These are phyloP conservation scores for Axinella damicornis DNA, from an alignment of 37 sponge, comb jelly and placozoan genomes.

Conservation along the genomic window DNA sequence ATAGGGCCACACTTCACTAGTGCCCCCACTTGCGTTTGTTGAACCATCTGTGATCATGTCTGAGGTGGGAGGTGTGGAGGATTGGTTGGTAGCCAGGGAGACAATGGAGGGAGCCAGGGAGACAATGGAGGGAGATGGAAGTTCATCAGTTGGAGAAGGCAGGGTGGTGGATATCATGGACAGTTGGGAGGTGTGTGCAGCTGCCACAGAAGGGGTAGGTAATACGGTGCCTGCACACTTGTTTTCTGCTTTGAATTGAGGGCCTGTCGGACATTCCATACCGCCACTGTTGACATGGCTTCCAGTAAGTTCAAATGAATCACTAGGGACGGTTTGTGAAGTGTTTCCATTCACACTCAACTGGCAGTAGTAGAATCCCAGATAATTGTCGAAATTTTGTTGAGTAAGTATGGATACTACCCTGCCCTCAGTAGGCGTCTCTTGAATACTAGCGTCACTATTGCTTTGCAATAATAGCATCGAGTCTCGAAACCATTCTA, in stretches of 20 bases:
- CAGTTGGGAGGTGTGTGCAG: background rate
- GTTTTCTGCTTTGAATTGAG: background rate
- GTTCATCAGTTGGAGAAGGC: background rate
- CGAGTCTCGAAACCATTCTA: too few relatives aligned
- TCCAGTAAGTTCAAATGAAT: background rate
- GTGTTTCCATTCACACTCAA: background rate
- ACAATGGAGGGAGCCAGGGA: background rate
- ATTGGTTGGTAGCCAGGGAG: background rate
- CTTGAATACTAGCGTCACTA: too few relatives aligned
- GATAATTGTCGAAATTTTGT: background rate
- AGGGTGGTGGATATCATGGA: background rate
- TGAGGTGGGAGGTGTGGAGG: too few relatives aligned
- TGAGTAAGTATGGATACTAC: too few relatives aligned
- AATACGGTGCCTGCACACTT: background rate
- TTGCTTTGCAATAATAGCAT: too few relatives aligned
- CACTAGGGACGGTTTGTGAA: background rate
- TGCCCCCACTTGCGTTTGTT: background rate
- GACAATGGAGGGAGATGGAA: background rate
- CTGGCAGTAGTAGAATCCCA: conserved; percentile 11
- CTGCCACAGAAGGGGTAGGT: background rate
- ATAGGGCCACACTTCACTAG: conserved; percentile 42
- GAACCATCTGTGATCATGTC: background rate
- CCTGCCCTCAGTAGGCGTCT: too few relatives aligned
- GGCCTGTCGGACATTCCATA: background rate
- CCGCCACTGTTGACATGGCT: background rate